These are phyloP conservation scores for Seriola aureovittata DNA, from an alignment of 2,113 vertebrate genomes.

Conservation along the genomic window DNA sequence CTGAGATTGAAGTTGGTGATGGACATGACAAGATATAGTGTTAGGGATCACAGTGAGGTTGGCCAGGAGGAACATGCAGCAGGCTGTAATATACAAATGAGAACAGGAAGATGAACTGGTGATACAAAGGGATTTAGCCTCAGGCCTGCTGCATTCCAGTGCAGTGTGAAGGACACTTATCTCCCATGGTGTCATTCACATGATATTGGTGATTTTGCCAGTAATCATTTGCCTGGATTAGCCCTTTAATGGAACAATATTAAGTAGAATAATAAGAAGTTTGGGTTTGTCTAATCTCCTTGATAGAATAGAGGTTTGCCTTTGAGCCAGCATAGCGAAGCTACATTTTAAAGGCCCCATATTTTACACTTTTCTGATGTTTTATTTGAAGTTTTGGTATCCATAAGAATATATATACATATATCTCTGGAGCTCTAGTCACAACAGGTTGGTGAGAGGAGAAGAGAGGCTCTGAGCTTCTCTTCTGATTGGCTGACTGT, in stretches of 20 bases:
- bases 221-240: background rate
- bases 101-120: no score
- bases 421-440: no score
- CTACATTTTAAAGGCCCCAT: background rate
- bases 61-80: background rate
- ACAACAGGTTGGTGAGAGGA: no score
- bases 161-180: background rate
- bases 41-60: background rate
- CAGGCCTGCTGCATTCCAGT: background rate
- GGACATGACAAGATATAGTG: background rate
- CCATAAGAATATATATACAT: no score
- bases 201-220: background rate
- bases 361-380: no score
- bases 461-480: no score
- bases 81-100: background rate
- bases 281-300: background rate
- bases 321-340: conserved; percentile 11
- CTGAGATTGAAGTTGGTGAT: background rate
- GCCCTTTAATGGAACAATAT: background rate
- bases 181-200: background rate
- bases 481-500: no score
- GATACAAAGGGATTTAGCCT: background rate
- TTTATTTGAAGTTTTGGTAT: no score
- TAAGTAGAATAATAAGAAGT: background rate
- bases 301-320: background rate